phyloP scores from a whole-genome alignment of 2,797 vertebrate species.

The Melopsittacus undulatus region DNA sequence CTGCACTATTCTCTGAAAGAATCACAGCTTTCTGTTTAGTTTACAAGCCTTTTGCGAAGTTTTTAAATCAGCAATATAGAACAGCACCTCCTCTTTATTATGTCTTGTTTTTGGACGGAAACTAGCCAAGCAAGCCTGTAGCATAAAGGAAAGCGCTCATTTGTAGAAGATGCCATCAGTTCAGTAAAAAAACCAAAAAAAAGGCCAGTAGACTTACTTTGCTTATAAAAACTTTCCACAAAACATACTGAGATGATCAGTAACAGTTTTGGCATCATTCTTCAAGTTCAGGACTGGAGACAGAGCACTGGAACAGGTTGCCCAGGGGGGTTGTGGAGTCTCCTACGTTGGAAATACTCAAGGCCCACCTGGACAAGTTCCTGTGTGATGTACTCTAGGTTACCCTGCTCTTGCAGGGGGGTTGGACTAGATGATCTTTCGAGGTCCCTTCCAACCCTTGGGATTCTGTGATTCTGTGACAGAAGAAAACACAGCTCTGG shows the following conservation, averaged over 20 bases:
- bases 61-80: not conserved
- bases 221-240: slow-evolving; percentile 24
- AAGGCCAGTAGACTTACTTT: not conserved
- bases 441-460: too few relatives aligned
- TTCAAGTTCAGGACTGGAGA: not conserved
- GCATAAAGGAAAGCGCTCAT: not conserved
- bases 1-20: not conserved
- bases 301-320: too few relatives aligned
- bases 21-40: not conserved
- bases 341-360: too few relatives aligned
- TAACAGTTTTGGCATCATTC: not conserved
- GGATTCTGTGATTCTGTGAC: too few relatives aligned
- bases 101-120: not conserved
- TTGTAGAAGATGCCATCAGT: not conserved
- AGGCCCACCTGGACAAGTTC: too few relatives aligned
- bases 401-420: too few relatives aligned
- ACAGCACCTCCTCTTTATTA: not conserved
- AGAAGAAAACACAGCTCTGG: slow-evolving; percentile 47
- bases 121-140: not conserved
- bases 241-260: slow-evolving; percentile 34
- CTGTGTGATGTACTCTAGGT: too few relatives aligned
- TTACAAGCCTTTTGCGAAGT: not conserved
- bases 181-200: slow-evolving; percentile 43
- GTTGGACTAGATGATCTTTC: too few relatives aligned
- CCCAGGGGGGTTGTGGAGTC: too few relatives aligned